Conservation (phyloP, 1,140 invertebrate genomes). For the Drosophila lacertosa region DNA sequence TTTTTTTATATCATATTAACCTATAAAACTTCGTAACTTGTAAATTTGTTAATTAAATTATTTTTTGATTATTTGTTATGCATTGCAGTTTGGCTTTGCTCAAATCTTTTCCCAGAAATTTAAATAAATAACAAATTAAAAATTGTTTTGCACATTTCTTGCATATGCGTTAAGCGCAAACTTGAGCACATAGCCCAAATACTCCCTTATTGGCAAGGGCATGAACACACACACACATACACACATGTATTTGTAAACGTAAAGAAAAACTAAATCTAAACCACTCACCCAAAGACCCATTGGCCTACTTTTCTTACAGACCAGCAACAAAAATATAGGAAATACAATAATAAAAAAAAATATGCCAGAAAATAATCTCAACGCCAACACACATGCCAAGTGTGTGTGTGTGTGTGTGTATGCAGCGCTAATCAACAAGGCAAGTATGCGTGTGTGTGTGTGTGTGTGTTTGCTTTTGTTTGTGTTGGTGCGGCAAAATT, state of each 20-base stretch:
- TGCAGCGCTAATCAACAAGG: slow-evolving; percentile 43
- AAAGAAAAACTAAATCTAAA: slow-evolving; percentile 68
- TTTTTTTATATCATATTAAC: no score
- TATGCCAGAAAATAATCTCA: slow-evolving; percentile 78
- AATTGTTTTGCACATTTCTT: background rate
- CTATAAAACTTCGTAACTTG: background rate
- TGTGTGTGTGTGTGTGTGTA: slow-evolving; percentile 35
- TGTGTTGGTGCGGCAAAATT: slow-evolving; percentile 45
- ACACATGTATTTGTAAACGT: background rate
- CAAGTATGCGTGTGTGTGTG: slow-evolving; percentile 4
- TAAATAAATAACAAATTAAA: background rate
- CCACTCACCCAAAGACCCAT: slow-evolving; percentile 80
- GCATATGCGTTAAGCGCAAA: background rate
- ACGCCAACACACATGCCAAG: slow-evolving; percentile 69
- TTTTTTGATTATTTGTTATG: background rate
- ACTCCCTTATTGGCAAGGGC: slow-evolving; percentile 41
- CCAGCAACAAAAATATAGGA: slow-evolving; percentile 45
- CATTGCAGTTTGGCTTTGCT: background rate
- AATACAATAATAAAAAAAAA: slow-evolving; percentile 64
- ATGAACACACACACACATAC: slow-evolving; percentile 17
- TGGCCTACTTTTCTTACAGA: slow-evolving; percentile 77
- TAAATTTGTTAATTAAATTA: slow-evolving; percentile 2
- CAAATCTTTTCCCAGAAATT: background rate
- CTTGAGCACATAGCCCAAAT: slow-evolving; percentile 15
- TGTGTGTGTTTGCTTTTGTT: slow-evolving; percentile 23